Conservation (phyloP, 1,140 invertebrate species). For the Chlorops oryzae region DNA sequence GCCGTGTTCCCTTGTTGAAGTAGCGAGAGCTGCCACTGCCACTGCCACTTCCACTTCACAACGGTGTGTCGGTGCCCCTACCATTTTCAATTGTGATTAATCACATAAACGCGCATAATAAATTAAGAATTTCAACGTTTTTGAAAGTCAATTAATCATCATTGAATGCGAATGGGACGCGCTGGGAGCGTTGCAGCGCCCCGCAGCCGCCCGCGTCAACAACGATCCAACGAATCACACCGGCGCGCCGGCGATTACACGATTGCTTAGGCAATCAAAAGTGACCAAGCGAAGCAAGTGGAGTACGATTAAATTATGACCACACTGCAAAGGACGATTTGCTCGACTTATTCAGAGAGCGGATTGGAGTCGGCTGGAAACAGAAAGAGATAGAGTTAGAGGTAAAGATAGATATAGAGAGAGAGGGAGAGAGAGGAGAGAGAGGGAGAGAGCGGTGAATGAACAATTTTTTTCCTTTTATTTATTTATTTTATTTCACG, state of each 20-base stretch:
- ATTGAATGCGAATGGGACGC: slow-evolving; percentile 13
- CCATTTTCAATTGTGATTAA: slow-evolving; percentile 39
- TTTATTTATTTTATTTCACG: no score
- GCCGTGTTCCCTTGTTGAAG: no score
- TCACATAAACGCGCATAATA: slow-evolving; percentile 46
- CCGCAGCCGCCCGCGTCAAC: slow-evolving; percentile 16
- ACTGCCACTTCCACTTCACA: no score
- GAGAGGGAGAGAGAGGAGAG: neutral
- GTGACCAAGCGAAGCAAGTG: no score
- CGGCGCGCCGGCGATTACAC: no score
- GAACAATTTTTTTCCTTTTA: neutral
- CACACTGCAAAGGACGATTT: no score
- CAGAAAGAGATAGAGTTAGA: neutral
- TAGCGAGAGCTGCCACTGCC: no score
- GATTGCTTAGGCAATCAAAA: no score
- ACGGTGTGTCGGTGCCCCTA: no score
- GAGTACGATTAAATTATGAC: no score
- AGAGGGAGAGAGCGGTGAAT: neutral
- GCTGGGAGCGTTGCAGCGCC: slow-evolving; percentile 20
- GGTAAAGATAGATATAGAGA: neutral
- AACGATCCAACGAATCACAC: neutral
- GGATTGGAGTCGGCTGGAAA: neutral
- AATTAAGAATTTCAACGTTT: slow-evolving; percentile 48
- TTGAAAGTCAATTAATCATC: slow-evolving; percentile 48
- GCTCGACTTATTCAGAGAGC: no score